Evolutionary conservation across 2,113 vertebrate genomes (phyloP).

Genomic region (Setophaga kirtlandii): DNA sequence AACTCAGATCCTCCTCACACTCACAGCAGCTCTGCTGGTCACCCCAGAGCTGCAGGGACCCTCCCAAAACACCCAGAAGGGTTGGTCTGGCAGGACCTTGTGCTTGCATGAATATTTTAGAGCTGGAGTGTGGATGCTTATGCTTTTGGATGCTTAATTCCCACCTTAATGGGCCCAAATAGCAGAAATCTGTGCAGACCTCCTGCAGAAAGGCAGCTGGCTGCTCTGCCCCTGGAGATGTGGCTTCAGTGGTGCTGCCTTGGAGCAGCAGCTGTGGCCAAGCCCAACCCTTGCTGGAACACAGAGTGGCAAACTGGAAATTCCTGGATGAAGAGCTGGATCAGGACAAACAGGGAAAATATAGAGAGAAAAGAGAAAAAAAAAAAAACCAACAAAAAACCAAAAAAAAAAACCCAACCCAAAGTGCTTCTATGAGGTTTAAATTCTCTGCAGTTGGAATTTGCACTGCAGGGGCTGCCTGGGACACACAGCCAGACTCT

Average conservation of each 20-base stretch:
- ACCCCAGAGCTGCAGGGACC: neutral
- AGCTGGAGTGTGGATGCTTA: neutral
- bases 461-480: neutral
- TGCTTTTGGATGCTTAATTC: neutral
- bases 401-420: too few relatives aligned
- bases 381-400: too few relatives aligned
- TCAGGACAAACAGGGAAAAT: too few relatives aligned
- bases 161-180: rapidly evolving
- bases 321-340: too few relatives aligned
- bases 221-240: neutral
- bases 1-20: neutral
- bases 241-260: rapidly evolving
- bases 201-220: neutral
- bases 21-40: neutral
- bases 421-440: too few relatives aligned
- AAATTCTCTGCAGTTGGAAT: too few relatives aligned
- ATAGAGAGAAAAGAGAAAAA: too few relatives aligned
- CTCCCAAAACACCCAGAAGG: neutral
- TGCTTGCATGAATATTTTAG: neutral
- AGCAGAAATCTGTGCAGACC: rapidly evolving
- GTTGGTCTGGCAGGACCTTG: rapidly evolving
- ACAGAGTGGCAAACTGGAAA: too few relatives aligned
- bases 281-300: neutral
- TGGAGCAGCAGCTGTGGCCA: neutral
- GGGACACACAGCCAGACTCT: rapidly evolving